Evolutionary conservation across 2,797 vertebrate genomes (phyloP), one percentile per base, ranked within the genome.

Genomic region (Eospalax fontanierii): DNA sequence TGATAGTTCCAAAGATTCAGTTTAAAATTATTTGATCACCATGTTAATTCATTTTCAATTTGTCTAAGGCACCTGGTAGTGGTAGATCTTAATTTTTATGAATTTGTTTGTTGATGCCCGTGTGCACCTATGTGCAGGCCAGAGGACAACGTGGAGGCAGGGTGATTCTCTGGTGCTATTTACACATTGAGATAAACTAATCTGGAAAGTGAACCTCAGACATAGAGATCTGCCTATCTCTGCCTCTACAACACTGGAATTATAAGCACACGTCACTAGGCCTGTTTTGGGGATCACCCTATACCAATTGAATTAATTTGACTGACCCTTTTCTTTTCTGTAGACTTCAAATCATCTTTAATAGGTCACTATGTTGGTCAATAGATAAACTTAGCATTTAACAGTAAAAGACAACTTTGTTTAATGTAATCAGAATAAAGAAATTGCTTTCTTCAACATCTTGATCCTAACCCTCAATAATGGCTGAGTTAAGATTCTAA

Each of bases 11-110:
- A 80, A 38, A 61, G 18, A 28, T 28, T 80, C n/a, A 81, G n/a
- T 61, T 40, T n/a, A 26, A 43, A 74, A 12, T 43, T 40, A 78
- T 21, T 33, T 26, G 24, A 80, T 59, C 50, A 59, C 15, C n/a
- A 21, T 78, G 33, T 81, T 61, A 84, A 33, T 74, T 61, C 38
- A 90, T 74, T 94, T 91, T 76, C 50, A 59, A 30, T 40, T 78
- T 35, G 24, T 70, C 28, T 75, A 87, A 26, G 28, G 59, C 4
- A 11, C 50, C 22, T 63, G 33, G 50, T 83, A 89, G n/a, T 38
- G 28, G 11, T 94, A 89, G 46, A 76, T 66, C n/a, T 89, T 91
- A 91, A 87, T 86, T 79, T 10, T 54, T 54, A 54, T 54, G 50
- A 9, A 54, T 54, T 7, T 54, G 12, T 54, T 54, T 54, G 50